These are phyloP conservation scores for Bhutanitis thaidina DNA, from an alignment of 2,888 invertebrate genomes.

Conservation along the genomic window DNA sequence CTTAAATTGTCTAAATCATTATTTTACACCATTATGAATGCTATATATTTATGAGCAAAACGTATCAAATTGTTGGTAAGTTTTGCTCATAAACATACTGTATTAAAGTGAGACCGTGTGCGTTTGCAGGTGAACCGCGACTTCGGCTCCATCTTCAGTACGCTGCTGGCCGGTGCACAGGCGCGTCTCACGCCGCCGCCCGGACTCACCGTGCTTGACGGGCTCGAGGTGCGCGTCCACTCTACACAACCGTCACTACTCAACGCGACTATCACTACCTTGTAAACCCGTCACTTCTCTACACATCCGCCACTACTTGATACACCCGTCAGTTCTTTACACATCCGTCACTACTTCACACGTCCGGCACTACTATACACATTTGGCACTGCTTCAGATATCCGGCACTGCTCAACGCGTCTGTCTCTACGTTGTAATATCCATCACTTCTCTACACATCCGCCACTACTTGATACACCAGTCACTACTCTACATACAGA, in stretches of 20 bases:
- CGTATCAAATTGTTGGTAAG: no score
- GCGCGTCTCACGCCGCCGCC: constrained; percentile 90
- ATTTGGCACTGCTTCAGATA: neutral
- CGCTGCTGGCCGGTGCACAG: constrained; percentile 93
- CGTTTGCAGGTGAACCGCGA: constrained; percentile 86
- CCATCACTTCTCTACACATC: neutral
- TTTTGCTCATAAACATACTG: no score
- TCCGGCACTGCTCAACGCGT: neutral
- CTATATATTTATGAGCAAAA: no score
- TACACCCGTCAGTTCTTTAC: neutral
- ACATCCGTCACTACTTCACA: neutral
- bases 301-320: neutral
- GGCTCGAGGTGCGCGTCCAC: constrained; percentile 85
- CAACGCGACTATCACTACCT: neutral
- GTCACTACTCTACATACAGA: no score
- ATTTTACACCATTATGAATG: no score
- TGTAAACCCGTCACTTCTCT: neutral
- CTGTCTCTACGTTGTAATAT: no score
- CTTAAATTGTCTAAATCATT: no score
- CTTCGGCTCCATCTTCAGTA: constrained; percentile 96
- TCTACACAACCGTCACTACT: neutral
- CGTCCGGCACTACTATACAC: neutral
- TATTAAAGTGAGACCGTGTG: no score
- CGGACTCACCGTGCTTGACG: constrained; percentile 88
- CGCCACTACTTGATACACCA: no score